Percentiles rank a stretch among this genome's conserved stretches.
These are phyloP conservation scores for Andrena cerasifolii DNA, from an alignment of 1,140 invertebrate species.

Conservation along the genomic window DNA sequence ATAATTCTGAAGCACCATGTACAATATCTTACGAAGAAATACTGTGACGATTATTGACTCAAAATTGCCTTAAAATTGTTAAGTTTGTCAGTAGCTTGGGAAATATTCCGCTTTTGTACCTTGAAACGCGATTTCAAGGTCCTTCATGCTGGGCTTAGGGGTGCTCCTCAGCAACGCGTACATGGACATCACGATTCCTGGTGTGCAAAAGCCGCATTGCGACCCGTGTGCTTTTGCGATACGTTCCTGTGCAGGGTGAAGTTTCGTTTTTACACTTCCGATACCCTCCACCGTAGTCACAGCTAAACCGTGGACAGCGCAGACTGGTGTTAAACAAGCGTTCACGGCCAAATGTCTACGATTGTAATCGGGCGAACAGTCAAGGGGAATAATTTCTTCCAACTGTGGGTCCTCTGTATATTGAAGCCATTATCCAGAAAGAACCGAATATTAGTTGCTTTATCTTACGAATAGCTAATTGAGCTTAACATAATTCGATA, in stretches of 20 bases:
- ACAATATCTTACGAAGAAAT: no score
- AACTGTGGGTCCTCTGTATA: no score
- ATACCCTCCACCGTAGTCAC: conserved; percentile 96
- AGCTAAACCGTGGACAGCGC: conserved; percentile 91
- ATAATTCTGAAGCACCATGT: no score
- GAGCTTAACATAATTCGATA: no score
- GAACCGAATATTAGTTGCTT: no score
- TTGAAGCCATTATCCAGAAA: no score
- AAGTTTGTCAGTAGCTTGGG: no score
- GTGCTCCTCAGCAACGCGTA: conserved; percentile 89
- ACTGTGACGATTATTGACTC: no score
- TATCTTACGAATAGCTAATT: no score
- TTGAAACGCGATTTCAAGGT: conserved; percentile 93
- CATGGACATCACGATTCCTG: conserved; percentile 98
- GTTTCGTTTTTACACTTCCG: conserved; percentile 86
- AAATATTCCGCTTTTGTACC: conserved; percentile 68
- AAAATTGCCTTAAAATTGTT: no score
- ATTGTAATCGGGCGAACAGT: conserved; percentile 44
- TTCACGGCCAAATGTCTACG: conserved; percentile 95
- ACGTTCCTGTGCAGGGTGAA: conserved; percentile 93
- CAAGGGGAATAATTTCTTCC: conserved; percentile 8
- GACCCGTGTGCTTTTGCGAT: conserved; percentile 94
- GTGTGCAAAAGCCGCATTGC: conserved; percentile 96
- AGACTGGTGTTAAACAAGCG: conserved; percentile 93
- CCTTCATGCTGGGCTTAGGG: conserved; percentile 86